Conservation (phyloP, 2,888 invertebrate species). For the Monochamus alternatus region DNA sequence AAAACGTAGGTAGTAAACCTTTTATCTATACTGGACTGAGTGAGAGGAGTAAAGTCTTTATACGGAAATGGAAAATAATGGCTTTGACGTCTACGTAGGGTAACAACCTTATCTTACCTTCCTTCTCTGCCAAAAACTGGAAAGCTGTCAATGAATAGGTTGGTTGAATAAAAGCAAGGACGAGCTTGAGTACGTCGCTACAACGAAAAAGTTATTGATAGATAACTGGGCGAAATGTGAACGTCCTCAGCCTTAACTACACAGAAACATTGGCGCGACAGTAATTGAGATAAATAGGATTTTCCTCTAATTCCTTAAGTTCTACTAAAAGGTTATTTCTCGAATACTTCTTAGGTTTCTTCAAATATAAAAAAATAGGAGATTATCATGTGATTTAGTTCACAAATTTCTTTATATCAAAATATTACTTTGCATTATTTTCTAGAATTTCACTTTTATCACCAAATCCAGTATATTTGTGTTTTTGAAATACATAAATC, state of each 20-base stretch:
- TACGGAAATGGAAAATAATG: not conserved
- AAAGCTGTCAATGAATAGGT: not conserved
- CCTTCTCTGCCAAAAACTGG: not conserved
- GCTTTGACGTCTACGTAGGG: not conserved
- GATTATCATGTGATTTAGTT: not conserved
- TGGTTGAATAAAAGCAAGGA: conserved; percentile 6
- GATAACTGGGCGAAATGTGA: conserved; percentile 16
- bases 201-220: no score
- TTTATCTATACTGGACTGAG: not conserved
- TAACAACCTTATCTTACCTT: not conserved
- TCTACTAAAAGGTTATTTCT: no score
- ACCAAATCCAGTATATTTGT: no score
- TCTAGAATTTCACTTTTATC: no score
- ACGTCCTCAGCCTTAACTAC: not conserved
- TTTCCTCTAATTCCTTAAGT: no score
- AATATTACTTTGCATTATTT: not conserved
- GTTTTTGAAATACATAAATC: no score
- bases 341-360: no score
- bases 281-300: no score
- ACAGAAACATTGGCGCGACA: not conserved
- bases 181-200: no score
- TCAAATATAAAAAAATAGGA: not conserved
- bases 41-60: not conserved
- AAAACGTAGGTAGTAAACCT: not conserved
- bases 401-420: not conserved